Evolutionary conservation across 2,797 vertebrate genomes (phyloP).

Genomic region (Lepus townsendii): DNA sequence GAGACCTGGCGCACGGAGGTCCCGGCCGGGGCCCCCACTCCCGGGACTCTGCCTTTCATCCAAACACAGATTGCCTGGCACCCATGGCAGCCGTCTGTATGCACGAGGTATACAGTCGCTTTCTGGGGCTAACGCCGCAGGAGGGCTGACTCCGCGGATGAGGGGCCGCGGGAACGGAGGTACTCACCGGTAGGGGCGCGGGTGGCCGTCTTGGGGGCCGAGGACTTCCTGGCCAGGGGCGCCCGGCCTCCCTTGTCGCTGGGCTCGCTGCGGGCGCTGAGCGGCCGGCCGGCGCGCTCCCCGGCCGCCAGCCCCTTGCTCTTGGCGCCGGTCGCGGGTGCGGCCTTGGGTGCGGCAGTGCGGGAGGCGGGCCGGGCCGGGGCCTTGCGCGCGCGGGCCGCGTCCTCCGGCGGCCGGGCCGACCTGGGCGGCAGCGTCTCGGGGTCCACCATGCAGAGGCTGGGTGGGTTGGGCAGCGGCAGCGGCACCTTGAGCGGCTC

Average conservation of each 20-base stretch:
- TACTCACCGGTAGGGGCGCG: slow-evolving; percentile 46
- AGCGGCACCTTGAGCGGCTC: slow-evolving; percentile 92
- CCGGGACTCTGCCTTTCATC: too few relatives aligned
- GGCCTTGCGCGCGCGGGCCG: slow-evolving; percentile 86
- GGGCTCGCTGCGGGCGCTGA: slow-evolving; percentile 41
- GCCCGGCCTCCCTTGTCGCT: slow-evolving; percentile 65
- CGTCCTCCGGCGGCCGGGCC: slow-evolving; percentile 80
- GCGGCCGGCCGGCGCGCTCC: slow-evolving; percentile 73
- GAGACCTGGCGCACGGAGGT: too few relatives aligned
- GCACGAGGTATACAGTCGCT: too few relatives aligned
- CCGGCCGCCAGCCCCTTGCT: slow-evolving; percentile 75
- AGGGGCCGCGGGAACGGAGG: not conserved
- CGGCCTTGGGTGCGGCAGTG: not conserved
- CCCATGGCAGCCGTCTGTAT: too few relatives aligned
- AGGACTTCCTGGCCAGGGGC: slow-evolving; percentile 60
- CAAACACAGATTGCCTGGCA: too few relatives aligned
- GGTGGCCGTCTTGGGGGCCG: not conserved
- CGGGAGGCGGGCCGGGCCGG: not conserved
- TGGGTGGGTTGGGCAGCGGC: slow-evolving; percentile 91
- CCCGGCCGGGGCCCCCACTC: too few relatives aligned
- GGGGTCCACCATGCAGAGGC: slow-evolving; percentile 95
- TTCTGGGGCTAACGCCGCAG: too few relatives aligned
- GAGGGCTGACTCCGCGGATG: too few relatives aligned
- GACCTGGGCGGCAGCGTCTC: slow-evolving; percentile 86
- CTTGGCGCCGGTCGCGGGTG: slow-evolving; percentile 80